Conservation (phyloP, 2,113 vertebrate genomes). For the Pluvianellus socialis region DNA sequence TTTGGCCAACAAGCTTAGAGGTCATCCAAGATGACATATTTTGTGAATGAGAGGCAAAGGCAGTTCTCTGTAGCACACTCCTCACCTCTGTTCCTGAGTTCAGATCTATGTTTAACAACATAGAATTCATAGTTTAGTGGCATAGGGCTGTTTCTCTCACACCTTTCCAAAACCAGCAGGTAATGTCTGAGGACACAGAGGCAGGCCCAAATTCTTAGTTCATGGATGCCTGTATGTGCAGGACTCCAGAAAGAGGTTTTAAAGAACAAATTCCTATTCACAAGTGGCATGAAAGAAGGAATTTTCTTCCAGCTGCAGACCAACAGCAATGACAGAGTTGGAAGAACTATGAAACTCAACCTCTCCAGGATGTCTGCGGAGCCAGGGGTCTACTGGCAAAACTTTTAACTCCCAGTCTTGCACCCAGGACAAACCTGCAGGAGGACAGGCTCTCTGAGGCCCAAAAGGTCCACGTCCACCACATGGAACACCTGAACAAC, state of each 20-base stretch:
- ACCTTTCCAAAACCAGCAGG: neutral
- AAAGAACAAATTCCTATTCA: neutral
- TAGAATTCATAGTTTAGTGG: neutral
- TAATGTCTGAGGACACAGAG: neutral
- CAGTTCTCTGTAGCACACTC: neutral
- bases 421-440: neutral
- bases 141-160: neutral
- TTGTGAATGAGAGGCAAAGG: neutral
- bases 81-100: neutral
- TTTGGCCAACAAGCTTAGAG: constrained; percentile 21
- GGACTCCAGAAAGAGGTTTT: neutral
- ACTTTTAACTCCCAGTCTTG: neutral
- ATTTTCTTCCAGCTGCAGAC: neutral
- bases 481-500: neutral
- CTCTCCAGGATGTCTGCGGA: neutral
- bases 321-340: neutral
- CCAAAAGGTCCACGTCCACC: neutral
- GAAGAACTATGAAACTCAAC: neutral
- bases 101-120: neutral
- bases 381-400: neutral
- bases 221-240: neutral
- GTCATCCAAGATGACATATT: constrained; percentile 22
- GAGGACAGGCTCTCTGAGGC: neutral
- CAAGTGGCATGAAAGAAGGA: neutral
- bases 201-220: neutral